phyloP scores from a whole-genome alignment of 2,113 vertebrate species.

The Neodontobutis hainanensis region DNA sequence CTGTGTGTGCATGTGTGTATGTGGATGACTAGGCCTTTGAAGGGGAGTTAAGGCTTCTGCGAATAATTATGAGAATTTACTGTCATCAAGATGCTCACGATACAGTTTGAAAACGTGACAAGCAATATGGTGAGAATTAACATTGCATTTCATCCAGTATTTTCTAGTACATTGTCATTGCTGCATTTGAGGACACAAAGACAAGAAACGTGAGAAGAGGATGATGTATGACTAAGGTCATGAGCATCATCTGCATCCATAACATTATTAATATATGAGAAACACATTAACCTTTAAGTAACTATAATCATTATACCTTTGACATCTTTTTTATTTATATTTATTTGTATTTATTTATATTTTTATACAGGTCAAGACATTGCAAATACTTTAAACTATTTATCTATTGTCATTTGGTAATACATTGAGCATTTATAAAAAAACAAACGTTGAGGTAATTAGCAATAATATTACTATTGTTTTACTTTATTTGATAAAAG shows the following conservation, averaged over 20 bases:
- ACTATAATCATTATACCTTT: conserved; percentile 37
- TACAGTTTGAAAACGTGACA: conserved; percentile 69
- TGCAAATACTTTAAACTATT: no score
- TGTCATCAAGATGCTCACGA: conserved; percentile 64
- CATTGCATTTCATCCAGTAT: conserved; percentile 52
- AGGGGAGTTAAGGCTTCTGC: conserved; percentile 71
- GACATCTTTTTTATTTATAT: conserved; percentile 26
- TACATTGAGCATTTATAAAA: no score
- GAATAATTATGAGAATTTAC: conserved; percentile 74
- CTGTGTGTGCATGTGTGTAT: conserved; percentile 37
- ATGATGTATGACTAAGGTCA: conserved; percentile 65
- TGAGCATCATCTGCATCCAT: conserved; percentile 59
- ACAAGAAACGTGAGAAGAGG: conserved; percentile 23
- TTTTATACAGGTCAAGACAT: no score
- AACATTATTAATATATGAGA: conserved; percentile 44
- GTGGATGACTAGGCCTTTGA: conserved; percentile 69
- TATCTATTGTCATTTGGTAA: no score
- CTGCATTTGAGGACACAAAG: conserved; percentile 41
- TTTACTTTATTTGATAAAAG: no score
- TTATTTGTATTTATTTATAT: no score
- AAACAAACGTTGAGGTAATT: conserved; percentile 17
- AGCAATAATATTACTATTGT: neutral
- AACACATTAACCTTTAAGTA: conserved; percentile 59
- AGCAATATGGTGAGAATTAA: conserved; percentile 67
- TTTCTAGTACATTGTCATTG: conserved; percentile 61